Base-by-base conservation (phyloP, 2,888 invertebrate species). In the Baronia brevicornis region DNA sequence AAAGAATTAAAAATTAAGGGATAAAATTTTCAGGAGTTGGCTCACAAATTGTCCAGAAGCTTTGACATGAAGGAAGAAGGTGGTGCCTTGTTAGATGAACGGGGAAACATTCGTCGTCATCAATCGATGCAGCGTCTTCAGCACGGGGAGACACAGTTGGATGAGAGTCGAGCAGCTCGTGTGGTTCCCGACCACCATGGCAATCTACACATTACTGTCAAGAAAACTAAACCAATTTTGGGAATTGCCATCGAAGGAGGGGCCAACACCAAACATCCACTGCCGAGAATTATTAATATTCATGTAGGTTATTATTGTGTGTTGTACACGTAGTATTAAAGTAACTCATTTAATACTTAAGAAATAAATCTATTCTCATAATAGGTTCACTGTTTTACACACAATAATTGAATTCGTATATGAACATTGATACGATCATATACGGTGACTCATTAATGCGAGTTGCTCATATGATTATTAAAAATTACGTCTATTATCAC, bases 201-300 rank as follows among this genome's bases (percentile, higher is more conserved):
- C 50, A 94, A 94, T 79, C 87, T 95, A 58, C 88, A 94, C 69
- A 92, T 96, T 57, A 91, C 92, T 48, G 94, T 97, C 49, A 93
- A 93, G 78, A 97, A 97, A 85, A 94, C 93, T 33, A 96, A 96
- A 79, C 94, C 96, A 27, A 95, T 95, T 60, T 88, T 98, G 55
- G 97, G 98, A 48, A 95, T 98, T 61, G 97, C 97, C 43, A 97
- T 98, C 60, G 97, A 97, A 84, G 98, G 98, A 41, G 98, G 98
- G 42, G 94, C 95, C 55, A 96, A 98, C 75, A 97, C 97, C 24
- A 93, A 94, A 64, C 97, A 97, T 79, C 94, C 95, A 33, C 86
- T 97, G 60, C 97, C 97, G 31, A 89, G 96, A 67, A 96, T 98
- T 61, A 97, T 97, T 61, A 96, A 96, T 77, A 96, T 98, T 66